Conservation (phyloP, 1,140 invertebrate genomes). For the Kradibia gibbosae region DNA sequence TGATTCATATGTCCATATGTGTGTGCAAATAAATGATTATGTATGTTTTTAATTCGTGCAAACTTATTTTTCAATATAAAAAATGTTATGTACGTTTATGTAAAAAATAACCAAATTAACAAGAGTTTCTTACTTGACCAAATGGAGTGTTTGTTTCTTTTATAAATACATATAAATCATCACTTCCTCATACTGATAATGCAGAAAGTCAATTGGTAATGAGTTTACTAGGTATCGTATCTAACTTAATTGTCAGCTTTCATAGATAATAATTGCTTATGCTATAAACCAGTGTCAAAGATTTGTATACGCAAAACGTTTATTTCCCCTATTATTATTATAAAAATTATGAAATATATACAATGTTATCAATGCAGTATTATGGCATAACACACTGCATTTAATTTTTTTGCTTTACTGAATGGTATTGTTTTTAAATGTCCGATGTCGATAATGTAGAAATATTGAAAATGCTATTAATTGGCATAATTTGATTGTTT, state of each 20-base stretch:
- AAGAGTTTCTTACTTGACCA: neutral
- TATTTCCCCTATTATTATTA: neutral
- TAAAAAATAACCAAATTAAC: constrained; percentile 14
- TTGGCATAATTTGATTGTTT: neutral
- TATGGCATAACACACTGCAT: too few relatives aligned
- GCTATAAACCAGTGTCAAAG: neutral
- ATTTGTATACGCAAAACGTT: neutral
- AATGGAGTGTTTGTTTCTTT: constrained; percentile 67
- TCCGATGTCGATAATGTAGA: neutral
- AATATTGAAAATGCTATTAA: neutral
- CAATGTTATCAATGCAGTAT: too few relatives aligned
- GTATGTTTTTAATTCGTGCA: too few relatives aligned
- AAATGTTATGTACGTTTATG: neutral
- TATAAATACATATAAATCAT: constrained; percentile 62
- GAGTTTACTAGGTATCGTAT: constrained; percentile 65
- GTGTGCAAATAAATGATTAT: too few relatives aligned
- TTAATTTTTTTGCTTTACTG: neutral
- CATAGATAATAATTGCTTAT: neutral
- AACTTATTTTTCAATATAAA: neutral
- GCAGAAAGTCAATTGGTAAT: constrained; percentile 68
- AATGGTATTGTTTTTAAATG: neutral
- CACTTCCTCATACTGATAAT: constrained; percentile 60
- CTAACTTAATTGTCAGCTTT: constrained; percentile 62
- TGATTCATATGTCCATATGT: too few relatives aligned
- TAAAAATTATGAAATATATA: neutral